Evolutionary conservation across 2,113 vertebrate species (phyloP).

Genomic region (Perca fluviatilis): DNA sequence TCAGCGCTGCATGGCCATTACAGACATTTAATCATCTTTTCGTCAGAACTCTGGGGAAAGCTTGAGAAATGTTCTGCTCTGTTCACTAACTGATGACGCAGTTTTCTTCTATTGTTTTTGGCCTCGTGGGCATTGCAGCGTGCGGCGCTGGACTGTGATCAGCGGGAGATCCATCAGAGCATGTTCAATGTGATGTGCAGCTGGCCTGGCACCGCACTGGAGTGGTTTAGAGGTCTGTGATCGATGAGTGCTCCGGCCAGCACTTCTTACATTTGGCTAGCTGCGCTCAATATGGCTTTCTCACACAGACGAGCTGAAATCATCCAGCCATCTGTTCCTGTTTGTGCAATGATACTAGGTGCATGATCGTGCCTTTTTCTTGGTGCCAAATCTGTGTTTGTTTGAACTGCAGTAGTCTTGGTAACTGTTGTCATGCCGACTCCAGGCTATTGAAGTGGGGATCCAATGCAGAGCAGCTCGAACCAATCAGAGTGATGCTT

Average conservation of each 20-base stretch:
- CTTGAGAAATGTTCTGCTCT: conserved; percentile 20
- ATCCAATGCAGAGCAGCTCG: conserved; percentile 73
- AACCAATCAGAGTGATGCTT: conserved; percentile 66
- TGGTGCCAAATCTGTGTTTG: conserved; percentile 73
- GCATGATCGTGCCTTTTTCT: conserved; percentile 44
- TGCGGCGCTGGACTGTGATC: conserved; percentile 46
- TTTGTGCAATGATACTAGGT: conserved; percentile 47
- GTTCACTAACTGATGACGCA: conserved; percentile 48
- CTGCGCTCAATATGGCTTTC: conserved; percentile 12
- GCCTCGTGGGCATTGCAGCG: conserved; percentile 24
- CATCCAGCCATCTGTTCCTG: conserved; percentile 41
- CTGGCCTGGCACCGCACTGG: conserved; percentile 9
- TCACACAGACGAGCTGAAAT: conserved; percentile 33
- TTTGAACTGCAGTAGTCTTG: conserved; percentile 80
- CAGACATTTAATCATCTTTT: conserved; percentile 40
- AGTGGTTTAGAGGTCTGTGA: conserved; percentile 30
- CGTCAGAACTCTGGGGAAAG: background rate
- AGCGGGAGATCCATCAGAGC: conserved; percentile 43
- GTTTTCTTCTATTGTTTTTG: background rate
- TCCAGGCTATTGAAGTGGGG: conserved; percentile 66
- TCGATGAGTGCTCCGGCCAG: conserved; percentile 11
- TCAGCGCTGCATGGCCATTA: background rate
- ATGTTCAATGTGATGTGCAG: conserved; percentile 39
- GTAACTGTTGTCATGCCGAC: conserved; percentile 82
- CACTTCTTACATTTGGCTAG: conserved; percentile 40